Base-by-base conservation (phyloP, 64 coral and sea anemone species). In the Actinia tenebrosa region DNA sequence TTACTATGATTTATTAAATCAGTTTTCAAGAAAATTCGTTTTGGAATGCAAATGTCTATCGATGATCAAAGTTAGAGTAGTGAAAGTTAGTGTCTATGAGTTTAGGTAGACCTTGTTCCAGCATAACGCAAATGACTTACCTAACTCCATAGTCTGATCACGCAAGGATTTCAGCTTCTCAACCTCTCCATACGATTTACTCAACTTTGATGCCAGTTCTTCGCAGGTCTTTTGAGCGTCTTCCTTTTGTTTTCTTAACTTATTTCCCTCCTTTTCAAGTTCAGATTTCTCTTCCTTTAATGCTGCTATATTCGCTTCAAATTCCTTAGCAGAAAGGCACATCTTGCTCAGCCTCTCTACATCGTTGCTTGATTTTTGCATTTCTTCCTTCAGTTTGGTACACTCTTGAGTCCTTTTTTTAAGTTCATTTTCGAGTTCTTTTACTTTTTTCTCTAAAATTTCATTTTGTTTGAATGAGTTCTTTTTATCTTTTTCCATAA, bases 131-230 rank as follows among this genome's bases (percentile, higher is more conserved):
- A 8, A 20, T 79, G 17, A 85, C 71, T 23, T 88, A 79, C 72
- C 87, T 82, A 7, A 3, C 3, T 16, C 45, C n/a, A 17, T 45
- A 45, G 81, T 61, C 18, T 77, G 68, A 56, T 26, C 50, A 53
- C 22, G 43, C 43, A 11, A 37, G 18, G 26, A 9, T 42, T 88
- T 96, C 16, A 47, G 18, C 25, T 96, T 89, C 44, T 96, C 91
- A 0, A 88, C 68, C 44, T 96, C 94, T 61, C 83, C 86, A 50
- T 90, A 93, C 0, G 88, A 88, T 82, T 90, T 96, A 85, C 91
- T 90, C 5, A 96, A 79, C 68, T 96, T 96, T 44, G 88, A 96
- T n/a, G 94, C 85, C 69, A 96, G 91, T 54, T 93, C 88, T 80
- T 96, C 91, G 52, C 91, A 93, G 18, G 91, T 93, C 89, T 82